Percentiles rank a stretch among this genome's conserved stretches.
phyloP scores from a whole-genome alignment of 2,888 invertebrate genomes.

The Coelogynopora nodosa region DNA sequence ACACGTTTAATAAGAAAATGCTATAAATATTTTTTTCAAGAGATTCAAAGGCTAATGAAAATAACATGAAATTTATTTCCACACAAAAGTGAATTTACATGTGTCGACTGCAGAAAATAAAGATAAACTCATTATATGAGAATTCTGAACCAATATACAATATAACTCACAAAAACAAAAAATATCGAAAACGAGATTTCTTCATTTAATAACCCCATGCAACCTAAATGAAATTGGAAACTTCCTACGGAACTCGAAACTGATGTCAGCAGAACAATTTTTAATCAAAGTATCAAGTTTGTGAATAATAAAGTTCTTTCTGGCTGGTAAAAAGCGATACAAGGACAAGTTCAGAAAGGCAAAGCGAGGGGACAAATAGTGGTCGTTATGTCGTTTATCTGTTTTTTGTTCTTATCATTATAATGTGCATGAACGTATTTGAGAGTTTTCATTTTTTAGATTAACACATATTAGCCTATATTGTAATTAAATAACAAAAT shows the following conservation, averaged over 20 bases:
- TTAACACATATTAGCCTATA: too few relatives aligned
- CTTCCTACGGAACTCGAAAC: background rate
- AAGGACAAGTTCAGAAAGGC: too few relatives aligned
- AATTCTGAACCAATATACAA: too few relatives aligned
- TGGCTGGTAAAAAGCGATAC: too few relatives aligned
- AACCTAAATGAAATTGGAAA: background rate
- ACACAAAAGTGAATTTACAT: background rate
- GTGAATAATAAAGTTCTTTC: constrained; percentile 3
- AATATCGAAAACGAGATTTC: background rate
- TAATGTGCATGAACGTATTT: background rate
- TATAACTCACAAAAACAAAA: too few relatives aligned
- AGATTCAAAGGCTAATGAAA: too few relatives aligned
- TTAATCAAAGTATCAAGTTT: constrained; percentile 18
- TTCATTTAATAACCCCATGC: background rate
- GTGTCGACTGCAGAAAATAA: background rate
- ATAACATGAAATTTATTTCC: too few relatives aligned
- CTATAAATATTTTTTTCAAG: too few relatives aligned
- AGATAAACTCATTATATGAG: background rate
- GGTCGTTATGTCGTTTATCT: background rate
- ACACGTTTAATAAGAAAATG: too few relatives aligned
- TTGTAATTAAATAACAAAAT: background rate
- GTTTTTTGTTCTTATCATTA: background rate
- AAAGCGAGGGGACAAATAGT: too few relatives aligned
- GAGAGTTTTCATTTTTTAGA: too few relatives aligned
- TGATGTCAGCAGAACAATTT: background rate